Evolutionary conservation across 2,113 vertebrate genomes (phyloP), one percentile per base, ranked within the genome.

Genomic region (Apistogramma diplotaenia): DNA sequence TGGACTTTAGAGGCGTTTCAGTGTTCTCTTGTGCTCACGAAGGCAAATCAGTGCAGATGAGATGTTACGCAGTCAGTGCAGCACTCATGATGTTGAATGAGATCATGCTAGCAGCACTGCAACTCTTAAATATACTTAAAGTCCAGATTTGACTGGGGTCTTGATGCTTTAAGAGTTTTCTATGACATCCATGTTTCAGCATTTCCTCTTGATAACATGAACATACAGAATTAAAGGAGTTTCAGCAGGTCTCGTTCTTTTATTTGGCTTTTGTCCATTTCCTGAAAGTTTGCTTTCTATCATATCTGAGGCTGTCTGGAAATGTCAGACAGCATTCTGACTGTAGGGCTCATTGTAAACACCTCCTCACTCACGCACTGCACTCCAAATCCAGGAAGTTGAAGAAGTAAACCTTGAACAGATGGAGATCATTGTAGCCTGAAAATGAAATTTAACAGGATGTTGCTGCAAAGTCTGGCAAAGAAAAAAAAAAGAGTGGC

Each of bases 351-450:
- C 72, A 83, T 57, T 74, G 60, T 87, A 84, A 88, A 89, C 74
- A 74, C 81, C 86, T 82, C 73, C 35, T 83, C 80, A 33, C 79
- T 78, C 79, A 82, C 79, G 62, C 74, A 73, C 35, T 65, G n/a
- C 53, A 4, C 78, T 61, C 71, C 61, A 74, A 60, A 85, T 78
- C 75, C 60, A 40, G 70, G 25, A 79, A 78, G 53, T 58, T 56
- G 60, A 58, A 84, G 56, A 86, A 76, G 83, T 75, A 91, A 93
- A 89, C 72, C 80, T 46, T 51, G 13, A 59, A 85, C 84, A 91
- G 74, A 90, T 89, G 90, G 90, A 81, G 82, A 70, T 65, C 25
- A 13, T 57, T 82, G 35, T 8, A 61, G 72, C 23, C 40, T 10
- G 2, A 40, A 43, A 83, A 65, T 70, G 3, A 85, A 73, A 82